Conservation (phyloP, 2,888 invertebrate species). For the Phorcus lineatus region DNA sequence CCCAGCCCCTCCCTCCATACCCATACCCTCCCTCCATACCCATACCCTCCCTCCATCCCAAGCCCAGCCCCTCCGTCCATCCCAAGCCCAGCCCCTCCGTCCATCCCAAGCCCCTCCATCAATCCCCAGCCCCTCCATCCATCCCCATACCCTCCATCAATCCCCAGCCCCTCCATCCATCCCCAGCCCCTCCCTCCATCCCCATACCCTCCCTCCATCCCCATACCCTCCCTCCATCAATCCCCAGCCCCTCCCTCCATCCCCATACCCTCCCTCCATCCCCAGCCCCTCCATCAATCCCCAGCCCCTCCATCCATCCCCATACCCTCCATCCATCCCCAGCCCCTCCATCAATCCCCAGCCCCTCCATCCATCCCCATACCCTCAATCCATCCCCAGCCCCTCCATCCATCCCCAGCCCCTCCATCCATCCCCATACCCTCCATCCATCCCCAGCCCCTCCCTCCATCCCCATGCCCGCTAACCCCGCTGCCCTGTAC, state of each 20-base stretch:
- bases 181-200: no score
- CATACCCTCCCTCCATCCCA: no score
- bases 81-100: background rate
- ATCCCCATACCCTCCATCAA: no score
- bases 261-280: no score
- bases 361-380: background rate
- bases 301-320: no score
- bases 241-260: no score
- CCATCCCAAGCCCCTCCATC: background rate
- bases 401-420: no score
- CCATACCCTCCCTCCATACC: background rate
- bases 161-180: no score
- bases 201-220: no score
- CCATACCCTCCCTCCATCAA: no score
- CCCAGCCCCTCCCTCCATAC: background rate
- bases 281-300: no score
- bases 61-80: background rate
- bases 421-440: background rate
- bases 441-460: background rate
- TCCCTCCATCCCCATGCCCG: background rate
- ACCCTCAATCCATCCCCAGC: background rate
- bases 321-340: background rate
- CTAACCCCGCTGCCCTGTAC: constrained; percentile 39
- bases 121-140: background rate
- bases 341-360: background rate